Evolutionary conservation across 2,888 invertebrate species (phyloP), one percentile per base, ranked within the genome.

Genomic region (Xiphydria camelus): DNA sequence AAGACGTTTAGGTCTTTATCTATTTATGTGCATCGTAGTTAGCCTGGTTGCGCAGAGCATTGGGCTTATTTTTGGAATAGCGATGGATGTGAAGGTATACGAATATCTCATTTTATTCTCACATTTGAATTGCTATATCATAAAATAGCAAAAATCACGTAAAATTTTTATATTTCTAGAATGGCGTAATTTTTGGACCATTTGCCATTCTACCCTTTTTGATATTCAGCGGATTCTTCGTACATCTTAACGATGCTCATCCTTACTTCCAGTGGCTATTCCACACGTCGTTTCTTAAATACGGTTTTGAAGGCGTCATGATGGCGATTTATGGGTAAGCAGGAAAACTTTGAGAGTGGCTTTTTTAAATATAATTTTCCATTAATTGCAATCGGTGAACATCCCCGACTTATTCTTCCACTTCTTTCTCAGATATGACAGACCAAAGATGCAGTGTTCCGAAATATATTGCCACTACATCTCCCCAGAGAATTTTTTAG

Each of bases 211-310:
- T 91, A 73, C 95, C 96, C 0, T 92, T 94, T 68, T 82, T 91
- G 17, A 81, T 93, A 59, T 95, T 96, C 78, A 92, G 93, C 42
- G 96, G 96, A 4, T 95, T 94, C 77, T 95, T 96, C 72, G 85
- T 96, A 1, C 88, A 87, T 63, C 82, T 89, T 60, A 83, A 82
- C 59, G 91, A 94, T 61, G 88, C 93, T 2, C 92, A 92, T 5
- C 75, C 77, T 0, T 84, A 84, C 62, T 78, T 93, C 53, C 84
- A 84, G 33, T 95, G 94, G 93, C 61, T 95, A 20, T 93, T 94
- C 63, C 89, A 94, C 68, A 76, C 87, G 21, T 94, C 94, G 0
- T 95, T 92, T 73, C 79, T 94, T 22, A 92, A 93, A 61, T 94
- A 95, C 62, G 90, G 91, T 1, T 83, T 94, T 40, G 92, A 93